phyloP scores from a whole-genome alignment of 2,888 invertebrate genomes.

The Clepsis dumicolana region DNA sequence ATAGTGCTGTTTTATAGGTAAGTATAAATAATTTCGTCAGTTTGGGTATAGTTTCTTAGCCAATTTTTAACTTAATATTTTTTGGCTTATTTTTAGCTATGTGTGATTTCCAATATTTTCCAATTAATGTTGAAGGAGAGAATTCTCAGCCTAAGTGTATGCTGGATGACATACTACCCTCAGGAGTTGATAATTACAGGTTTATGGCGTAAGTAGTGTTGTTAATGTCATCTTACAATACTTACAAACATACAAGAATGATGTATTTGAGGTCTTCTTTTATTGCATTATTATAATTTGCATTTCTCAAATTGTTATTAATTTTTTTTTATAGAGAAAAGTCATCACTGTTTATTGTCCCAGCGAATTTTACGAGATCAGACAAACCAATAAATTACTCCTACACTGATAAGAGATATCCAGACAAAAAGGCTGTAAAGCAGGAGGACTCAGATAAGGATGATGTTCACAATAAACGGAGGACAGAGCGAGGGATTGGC shows the following conservation, averaged over 20 bases:
- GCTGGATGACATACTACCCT: constrained; percentile 88
- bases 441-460: constrained; percentile 58
- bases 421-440: constrained; percentile 51
- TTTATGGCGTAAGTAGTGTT: constrained; percentile 64
- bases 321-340: constrained; percentile 56
- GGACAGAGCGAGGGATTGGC: constrained; percentile 70
- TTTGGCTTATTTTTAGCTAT: constrained; percentile 85
- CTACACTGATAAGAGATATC: constrained; percentile 70
- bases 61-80: background rate
- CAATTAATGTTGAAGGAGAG: constrained; percentile 83
- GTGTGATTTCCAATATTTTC: constrained; percentile 97
- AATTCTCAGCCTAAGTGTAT: constrained; percentile 83
- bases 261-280: too few relatives aligned
- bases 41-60: background rate
- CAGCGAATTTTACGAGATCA: constrained; percentile 91
- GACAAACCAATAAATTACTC: constrained; percentile 85
- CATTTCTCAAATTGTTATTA: constrained; percentile 18
- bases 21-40: background rate
- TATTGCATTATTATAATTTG: too few relatives aligned
- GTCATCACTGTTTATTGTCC: constrained; percentile 90
- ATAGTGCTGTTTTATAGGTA: too few relatives aligned
- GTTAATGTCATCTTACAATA: background rate
- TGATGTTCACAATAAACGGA: constrained; percentile 64
- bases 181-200: constrained; percentile 65
- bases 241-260: background rate